Evolutionary conservation across 2,113 vertebrate genomes (phyloP), one percentile per base, ranked within the genome.

Genomic region (Odocoileus virginianus): DNA sequence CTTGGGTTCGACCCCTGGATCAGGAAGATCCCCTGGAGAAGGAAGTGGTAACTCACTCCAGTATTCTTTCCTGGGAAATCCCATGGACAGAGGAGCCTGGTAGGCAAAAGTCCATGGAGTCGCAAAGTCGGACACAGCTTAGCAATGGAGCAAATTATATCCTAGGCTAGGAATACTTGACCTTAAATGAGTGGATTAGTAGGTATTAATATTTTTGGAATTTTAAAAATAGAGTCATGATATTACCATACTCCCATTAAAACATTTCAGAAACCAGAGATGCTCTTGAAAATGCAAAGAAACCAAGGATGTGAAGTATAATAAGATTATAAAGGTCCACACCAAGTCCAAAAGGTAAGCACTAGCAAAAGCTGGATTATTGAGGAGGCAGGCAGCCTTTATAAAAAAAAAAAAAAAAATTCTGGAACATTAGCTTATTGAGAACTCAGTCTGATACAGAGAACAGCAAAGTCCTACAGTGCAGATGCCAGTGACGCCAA

Each of bases 401-500:
- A 4, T 9, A 33, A 17, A 5, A 36, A 43, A 84, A 5, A 36
- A 43, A 84, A 91, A 33, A 6, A 45, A 79, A 88, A 25, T 19
- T 11, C 7, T 43, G 55, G 8, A 23, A 16, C 45, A n/a, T 79
- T 61, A 76, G 71, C 4, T 27, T 30, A 16, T 12, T 13, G 12
- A 45, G 33, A 78, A 2, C 10, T 90, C 28, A 52, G 10, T 16
- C 2, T 36, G 27, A 50, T 57, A 33, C 6, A 5, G 52, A 71
- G 11, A 11, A 7, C 1, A 5, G 12, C 13, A 23, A 17, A 40
- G 57, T 30, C 21, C 23, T 6, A 5, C 57, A 43, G 12, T 10
- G 2, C 3, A 10, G n/a, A n/a, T 11, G 5, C 3, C 11, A 61
- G 3, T 2, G 2, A 28, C 27, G 4, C 14, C 45, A 27, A 6